Evolutionary conservation across 2,888 invertebrate genomes (phyloP).

Genomic region (Sympetrum striolatum): DNA sequence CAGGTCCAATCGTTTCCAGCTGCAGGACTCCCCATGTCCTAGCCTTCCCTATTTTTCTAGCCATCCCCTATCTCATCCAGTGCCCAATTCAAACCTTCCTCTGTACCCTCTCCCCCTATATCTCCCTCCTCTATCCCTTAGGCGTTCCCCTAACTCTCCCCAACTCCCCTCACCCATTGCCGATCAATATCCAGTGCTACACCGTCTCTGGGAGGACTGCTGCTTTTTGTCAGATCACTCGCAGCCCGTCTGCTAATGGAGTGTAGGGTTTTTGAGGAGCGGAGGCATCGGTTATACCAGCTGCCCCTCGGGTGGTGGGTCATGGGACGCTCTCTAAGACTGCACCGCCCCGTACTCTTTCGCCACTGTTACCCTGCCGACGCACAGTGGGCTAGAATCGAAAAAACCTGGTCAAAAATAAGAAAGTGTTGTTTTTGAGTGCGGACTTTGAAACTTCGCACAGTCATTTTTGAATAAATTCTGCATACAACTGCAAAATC

Average conservation of each 20-base stretch:
- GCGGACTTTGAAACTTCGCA: no score
- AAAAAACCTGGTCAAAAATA: no score
- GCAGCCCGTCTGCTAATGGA: conserved; percentile 22
- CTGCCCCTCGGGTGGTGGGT: background rate
- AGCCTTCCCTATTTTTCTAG: background rate
- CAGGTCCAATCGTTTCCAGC: no score
- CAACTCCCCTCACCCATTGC: background rate
- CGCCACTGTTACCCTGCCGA: background rate
- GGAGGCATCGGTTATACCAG: background rate
- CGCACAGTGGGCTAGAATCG: no score
- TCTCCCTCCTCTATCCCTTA: background rate
- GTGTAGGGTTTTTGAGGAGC: background rate
- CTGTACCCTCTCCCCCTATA: background rate
- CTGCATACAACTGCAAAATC: no score
- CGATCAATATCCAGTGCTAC: conserved; percentile 33
- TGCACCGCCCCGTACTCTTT: background rate
- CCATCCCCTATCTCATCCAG: background rate
- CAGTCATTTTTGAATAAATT: no score
- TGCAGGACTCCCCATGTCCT: background rate
- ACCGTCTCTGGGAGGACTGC: background rate
- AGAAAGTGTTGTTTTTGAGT: no score
- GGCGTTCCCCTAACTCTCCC: background rate
- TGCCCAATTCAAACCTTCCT: background rate
- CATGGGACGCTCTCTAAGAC: background rate
- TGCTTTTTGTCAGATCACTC: conserved; percentile 24